phyloP scores from a whole-genome alignment of 2,888 invertebrate species.

The Phalangium opilio region DNA sequence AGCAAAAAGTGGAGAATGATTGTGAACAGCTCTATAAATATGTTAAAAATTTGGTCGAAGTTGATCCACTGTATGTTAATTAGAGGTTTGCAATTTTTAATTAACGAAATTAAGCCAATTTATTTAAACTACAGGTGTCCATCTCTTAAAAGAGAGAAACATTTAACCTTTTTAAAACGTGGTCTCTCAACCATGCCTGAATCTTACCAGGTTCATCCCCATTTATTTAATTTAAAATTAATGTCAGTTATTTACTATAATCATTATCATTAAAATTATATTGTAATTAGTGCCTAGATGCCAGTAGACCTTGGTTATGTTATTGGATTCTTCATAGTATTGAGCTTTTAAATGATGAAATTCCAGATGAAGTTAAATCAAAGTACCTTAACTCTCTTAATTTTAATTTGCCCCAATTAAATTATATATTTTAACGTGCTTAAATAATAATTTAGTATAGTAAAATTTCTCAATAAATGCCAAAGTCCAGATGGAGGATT shows the following conservation, averaged over 20 bases:
- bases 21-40: too few relatives aligned
- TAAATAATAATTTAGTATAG: conserved; percentile 3
- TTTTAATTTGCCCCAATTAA: conserved; percentile 11
- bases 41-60: too few relatives aligned
- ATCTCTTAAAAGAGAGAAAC: conserved; percentile 8
- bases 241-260: not conserved
- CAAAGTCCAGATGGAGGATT: conserved; percentile 72
- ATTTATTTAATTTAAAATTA: not conserved
- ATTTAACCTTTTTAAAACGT: conserved; percentile 15
- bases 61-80: too few relatives aligned
- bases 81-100: too few relatives aligned
- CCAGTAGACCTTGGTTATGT: conserved; percentile 88
- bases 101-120: too few relatives aligned
- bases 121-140: not conserved
- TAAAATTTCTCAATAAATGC: conserved; percentile 38
- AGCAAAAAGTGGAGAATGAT: too few relatives aligned
- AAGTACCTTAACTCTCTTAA: conserved; percentile 22
- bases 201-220: conserved; percentile 5
- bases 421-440: not conserved
- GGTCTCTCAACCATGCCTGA: conserved; percentile 11
- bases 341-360: conserved; percentile 50
- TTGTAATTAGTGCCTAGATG: conserved; percentile 54
- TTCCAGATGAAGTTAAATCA: conserved; percentile 36
- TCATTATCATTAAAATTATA: not conserved
- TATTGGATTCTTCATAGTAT: conserved; percentile 93